Conservation (phyloP, 1,140 invertebrate genomes). For the Druon quercuslanigerum region DNA sequence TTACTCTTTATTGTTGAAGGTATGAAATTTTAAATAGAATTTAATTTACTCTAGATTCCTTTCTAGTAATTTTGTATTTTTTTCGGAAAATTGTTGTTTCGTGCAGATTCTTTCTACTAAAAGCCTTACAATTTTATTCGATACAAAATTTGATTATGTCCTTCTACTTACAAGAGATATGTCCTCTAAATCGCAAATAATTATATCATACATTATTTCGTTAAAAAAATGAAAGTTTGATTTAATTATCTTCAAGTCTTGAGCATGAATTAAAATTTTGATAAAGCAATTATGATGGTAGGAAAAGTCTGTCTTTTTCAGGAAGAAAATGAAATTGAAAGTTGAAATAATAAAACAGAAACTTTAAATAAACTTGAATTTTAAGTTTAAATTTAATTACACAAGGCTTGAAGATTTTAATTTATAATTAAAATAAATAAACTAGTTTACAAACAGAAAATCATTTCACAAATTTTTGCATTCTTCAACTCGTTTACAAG, state of each 20-base stretch:
- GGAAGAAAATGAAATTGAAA: too few relatives aligned
- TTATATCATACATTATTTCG: background rate
- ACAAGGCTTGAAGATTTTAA: constrained; percentile 8
- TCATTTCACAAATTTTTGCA: background rate
- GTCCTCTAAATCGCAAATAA: constrained; percentile 32
- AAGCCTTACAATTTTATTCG: constrained; percentile 13
- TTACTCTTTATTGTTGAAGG: background rate
- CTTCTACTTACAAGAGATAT: constrained; percentile 46
- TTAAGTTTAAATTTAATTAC: background rate
- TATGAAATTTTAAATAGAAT: too few relatives aligned
- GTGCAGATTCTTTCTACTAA: background rate
- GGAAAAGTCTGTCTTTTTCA: too few relatives aligned
- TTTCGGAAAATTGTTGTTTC: constrained; percentile 11
- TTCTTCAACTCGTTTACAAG: background rate
- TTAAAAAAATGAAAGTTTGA: constrained; percentile 1
- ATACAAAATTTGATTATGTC: constrained; percentile 55
- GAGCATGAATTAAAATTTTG: background rate
- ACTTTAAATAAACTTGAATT: background rate
- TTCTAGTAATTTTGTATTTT: constrained; percentile 1
- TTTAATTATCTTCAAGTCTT: constrained; percentile 10
- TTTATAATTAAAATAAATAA: background rate
- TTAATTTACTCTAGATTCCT: too few relatives aligned
- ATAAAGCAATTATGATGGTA: too few relatives aligned
- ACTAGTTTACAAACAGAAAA: constrained; percentile 26
- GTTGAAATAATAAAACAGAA: too few relatives aligned